A percentile compares a stretch with the other conserved stretches of the same genome.
Conservation (phyloP, 1,140 invertebrate genomes). For the Atta colombica region DNA sequence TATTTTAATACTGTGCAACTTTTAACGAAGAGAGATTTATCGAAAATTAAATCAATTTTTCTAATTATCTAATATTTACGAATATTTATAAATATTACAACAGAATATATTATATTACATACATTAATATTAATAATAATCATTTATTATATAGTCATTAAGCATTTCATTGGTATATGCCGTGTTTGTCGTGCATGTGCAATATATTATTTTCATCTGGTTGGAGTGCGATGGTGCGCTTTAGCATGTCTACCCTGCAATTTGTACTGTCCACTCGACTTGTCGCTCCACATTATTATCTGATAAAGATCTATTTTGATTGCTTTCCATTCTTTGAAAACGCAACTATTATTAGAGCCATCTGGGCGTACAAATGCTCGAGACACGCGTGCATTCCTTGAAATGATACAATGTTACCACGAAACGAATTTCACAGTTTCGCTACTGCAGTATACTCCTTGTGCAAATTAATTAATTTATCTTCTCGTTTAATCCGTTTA, state of each 20-base stretch:
- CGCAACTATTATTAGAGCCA: constrained; percentile 13
- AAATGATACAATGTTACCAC: constrained; percentile 20
- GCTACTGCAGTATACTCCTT: neutral
- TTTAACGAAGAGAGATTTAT: constrained; percentile 9
- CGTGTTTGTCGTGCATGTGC: neutral
- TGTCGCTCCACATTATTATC: constrained; percentile 34
- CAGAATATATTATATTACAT: neutral
- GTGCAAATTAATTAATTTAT: constrained; percentile 46
- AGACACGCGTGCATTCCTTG: constrained; percentile 18
- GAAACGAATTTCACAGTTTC: constrained; percentile 24
- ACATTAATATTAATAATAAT: neutral
- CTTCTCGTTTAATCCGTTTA: constrained; percentile 38
- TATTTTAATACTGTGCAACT: neutral
- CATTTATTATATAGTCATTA: neutral
- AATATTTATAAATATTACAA: neutral
- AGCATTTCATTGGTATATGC: neutral
- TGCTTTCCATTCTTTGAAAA: constrained; percentile 34
- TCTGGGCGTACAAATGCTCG: neutral
- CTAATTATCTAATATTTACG: neutral
- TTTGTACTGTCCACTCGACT: constrained; percentile 9
- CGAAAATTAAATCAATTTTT: neutral
- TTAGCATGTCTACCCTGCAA: constrained; percentile 19
- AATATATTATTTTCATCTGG: constrained; percentile 25
- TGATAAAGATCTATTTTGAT: constrained; percentile 37
- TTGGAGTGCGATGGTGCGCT: neutral